Base-by-base conservation (phyloP, 2,888 invertebrate genomes). In the Heliconius charithonia region DNA sequence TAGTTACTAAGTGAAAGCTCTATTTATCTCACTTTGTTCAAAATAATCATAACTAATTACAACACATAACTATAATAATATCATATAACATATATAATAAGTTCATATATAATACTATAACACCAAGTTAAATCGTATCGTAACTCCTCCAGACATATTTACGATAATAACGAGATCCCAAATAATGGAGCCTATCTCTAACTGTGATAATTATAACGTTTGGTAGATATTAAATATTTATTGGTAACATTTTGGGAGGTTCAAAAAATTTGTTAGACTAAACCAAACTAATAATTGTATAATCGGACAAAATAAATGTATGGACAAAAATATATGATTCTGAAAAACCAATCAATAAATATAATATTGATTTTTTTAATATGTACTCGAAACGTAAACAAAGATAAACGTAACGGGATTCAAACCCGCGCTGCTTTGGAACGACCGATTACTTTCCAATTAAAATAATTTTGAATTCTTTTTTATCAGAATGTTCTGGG, bases 131-230 rank as follows among this genome's bases (percentile, higher is more conserved):
- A 56, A 56, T 37, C 59, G 72, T 72, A 72, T 32, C 37, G 37
- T 72, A 56, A 72, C 59, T 72, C 59, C 27, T 25, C n/a, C 22
- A n/a, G 56, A 22, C 59, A 72, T 72, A 32, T 72, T 72, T 72
- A 72, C 59, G 72, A 72, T 72, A 72, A 72, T 72, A 72, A 59
- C 72, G 12, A 59, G 13, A 59, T 59, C 72, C 72, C 72, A 25
- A 59, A 72, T 72, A 72, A 72, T 59, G 37, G 19, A 59, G 72
- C 72, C 59, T 72, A 72, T 72, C 56, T 72, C 72, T n/a, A 72
- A 59, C 32, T 59, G 59, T 59, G 37, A 59, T 32, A 72, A 56
- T 72, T 59, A 16, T 69, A 32, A 19, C 37, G n/a, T 25, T 56
- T 59, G 37, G n/a, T 72, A 59, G 59, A 37, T 72, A 59, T 59